phyloP scores from a whole-genome alignment of 2,113 vertebrate species.

The Eretmochelys imbricata region DNA sequence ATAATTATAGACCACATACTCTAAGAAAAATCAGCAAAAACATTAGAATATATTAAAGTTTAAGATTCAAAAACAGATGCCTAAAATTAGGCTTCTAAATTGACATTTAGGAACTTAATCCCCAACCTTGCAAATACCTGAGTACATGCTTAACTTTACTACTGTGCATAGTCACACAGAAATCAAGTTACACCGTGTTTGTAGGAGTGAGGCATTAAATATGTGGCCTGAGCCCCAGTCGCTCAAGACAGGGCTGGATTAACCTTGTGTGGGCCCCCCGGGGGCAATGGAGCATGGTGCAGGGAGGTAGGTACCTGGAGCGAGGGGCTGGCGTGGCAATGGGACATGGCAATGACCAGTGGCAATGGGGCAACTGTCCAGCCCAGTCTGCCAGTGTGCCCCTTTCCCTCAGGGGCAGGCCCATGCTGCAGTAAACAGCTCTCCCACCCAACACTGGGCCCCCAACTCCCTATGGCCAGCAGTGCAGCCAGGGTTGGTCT shows the following conservation, averaged over 20 bases:
- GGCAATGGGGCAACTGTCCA: too few relatives aligned
- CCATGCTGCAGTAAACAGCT: too few relatives aligned
- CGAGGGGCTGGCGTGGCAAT: too few relatives aligned
- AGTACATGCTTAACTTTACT: background rate
- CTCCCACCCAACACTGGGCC: too few relatives aligned
- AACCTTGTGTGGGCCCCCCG: too few relatives aligned
- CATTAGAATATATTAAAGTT: background rate
- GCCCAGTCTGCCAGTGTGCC: too few relatives aligned
- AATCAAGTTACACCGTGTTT: background rate
- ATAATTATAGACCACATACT: background rate
- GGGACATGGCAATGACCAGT: too few relatives aligned
- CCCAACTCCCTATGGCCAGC: too few relatives aligned
- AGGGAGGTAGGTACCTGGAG: too few relatives aligned
- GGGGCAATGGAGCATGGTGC: too few relatives aligned
- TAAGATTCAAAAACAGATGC: background rate
- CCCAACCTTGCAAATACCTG: background rate
- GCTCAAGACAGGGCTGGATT: background rate
- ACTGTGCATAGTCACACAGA: fast-evolving
- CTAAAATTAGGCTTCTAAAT: background rate
- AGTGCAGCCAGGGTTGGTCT: too few relatives aligned
- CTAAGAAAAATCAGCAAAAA: background rate
- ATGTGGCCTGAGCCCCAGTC: background rate
- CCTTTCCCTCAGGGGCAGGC: too few relatives aligned
- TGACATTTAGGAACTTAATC: background rate
- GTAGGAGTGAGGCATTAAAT: background rate